phyloP scores from a whole-genome alignment of 1,140 invertebrate species.

The Ceratina japonica region DNA sequence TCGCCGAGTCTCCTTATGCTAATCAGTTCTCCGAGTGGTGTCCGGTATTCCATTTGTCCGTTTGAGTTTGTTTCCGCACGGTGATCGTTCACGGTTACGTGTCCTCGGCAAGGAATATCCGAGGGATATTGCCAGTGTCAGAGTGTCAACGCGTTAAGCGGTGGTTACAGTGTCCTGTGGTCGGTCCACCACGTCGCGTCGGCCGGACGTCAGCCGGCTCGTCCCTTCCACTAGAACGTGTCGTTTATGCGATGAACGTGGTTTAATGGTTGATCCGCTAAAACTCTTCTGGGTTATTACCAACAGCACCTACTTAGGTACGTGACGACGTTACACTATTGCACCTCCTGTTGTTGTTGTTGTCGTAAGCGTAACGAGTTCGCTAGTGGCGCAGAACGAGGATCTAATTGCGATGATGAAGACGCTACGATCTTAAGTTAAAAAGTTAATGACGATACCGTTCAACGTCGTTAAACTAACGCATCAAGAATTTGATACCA shows the following conservation, averaged over 20 bases:
- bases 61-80: background rate
- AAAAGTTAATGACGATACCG: background rate
- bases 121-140: background rate
- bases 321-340: conserved; percentile 65
- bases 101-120: background rate
- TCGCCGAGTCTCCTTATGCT: too few relatives aligned
- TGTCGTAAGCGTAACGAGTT: conserved; percentile 5
- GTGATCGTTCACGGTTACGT: background rate
- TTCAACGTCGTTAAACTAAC: background rate
- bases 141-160: background rate
- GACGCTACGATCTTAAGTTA: too few relatives aligned
- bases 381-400: background rate
- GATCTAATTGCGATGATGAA: background rate
- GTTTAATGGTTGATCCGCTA: conserved; percentile 91
- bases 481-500: too few relatives aligned
- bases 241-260: conserved; percentile 70
- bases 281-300: conserved; percentile 95
- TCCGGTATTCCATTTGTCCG: too few relatives aligned
- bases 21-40: too few relatives aligned
- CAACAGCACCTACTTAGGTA: conserved; percentile 94
- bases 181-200: background rate
- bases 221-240: conserved; percentile 9
- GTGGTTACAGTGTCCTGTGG: conserved; percentile 16
- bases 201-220: background rate
- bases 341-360: background rate